Evolutionary conservation across 2,113 vertebrate genomes (phyloP).

Genomic region (Podarcis raffonei): DNA sequence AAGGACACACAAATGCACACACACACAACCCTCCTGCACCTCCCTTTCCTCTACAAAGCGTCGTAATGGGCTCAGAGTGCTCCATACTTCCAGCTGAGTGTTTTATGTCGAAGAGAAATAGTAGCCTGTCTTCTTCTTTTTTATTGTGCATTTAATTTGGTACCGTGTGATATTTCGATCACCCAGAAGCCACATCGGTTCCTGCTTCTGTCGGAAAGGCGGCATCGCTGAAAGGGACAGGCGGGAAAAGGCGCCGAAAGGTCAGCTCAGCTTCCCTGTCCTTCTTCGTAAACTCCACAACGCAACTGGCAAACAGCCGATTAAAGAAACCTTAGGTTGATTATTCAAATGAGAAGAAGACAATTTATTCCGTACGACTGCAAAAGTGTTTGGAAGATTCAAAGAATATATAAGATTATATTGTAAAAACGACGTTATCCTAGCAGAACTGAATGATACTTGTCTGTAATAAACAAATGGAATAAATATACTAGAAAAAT

Average conservation of each 20-base stretch:
- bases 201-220: conserved; percentile 33
- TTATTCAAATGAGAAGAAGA: neutral
- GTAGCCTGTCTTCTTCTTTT: conserved; percentile 57
- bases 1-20: no score
- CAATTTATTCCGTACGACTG: neutral
- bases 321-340: neutral
- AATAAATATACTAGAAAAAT: no score
- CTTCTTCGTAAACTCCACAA: neutral
- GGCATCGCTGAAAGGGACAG: neutral
- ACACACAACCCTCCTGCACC: conserved; percentile 34
- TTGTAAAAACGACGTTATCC: no score
- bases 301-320: neutral
- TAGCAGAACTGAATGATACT: no score
- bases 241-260: neutral
- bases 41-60: conserved; percentile 32
- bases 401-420: no score
- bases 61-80: conserved; percentile 46
- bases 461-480: no score
- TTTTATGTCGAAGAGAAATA: conserved; percentile 46
- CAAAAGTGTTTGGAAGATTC: neutral
- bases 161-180: conserved; percentile 45
- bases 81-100: conserved; percentile 36
- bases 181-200: conserved; percentile 46
- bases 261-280: no score
- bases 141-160: conserved; percentile 36